phyloP scores from a whole-genome alignment of 2,797 vertebrate genomes.

The Thalassophryne amazonica region DNA sequence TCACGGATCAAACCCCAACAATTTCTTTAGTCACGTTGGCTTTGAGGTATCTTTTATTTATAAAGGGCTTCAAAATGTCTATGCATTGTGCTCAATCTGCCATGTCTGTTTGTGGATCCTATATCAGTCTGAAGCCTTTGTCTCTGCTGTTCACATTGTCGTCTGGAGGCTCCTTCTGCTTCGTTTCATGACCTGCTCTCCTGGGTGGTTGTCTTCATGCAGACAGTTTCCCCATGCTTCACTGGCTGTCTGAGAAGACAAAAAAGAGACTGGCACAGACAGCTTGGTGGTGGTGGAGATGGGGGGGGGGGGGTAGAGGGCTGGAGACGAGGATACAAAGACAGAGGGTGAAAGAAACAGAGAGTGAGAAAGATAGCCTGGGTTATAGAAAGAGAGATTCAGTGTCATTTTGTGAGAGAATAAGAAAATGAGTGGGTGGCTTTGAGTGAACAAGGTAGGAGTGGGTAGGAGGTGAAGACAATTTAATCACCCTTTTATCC shows the following conservation, averaged over 20 bases:
- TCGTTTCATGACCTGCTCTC: conserved; percentile 9
- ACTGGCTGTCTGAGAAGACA: conserved; percentile 38
- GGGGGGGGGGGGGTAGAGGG: neutral
- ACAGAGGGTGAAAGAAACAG: conserved; percentile 14
- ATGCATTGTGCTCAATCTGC: no score
- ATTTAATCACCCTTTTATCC: conserved; percentile 58
- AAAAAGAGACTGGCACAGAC: conserved; percentile 12
- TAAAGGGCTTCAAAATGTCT: no score
- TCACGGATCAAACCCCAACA: no score
- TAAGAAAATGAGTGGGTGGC: conserved; percentile 43
- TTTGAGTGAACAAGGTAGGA: conserved; percentile 22
- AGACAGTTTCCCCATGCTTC: conserved; percentile 42
- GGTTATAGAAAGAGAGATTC: neutral
- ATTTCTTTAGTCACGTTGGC: no score
- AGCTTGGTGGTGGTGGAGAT: neutral
- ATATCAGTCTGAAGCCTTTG: conserved; percentile 29
- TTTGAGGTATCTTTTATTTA: no score
- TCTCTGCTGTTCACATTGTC: conserved; percentile 22
- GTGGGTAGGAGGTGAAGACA: neutral
- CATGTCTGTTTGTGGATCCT: no score
- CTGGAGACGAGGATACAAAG: neutral
- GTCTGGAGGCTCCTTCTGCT: conserved; percentile 12
- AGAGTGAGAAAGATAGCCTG: conserved; percentile 3
- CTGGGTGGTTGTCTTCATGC: conserved; percentile 27
- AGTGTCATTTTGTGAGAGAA: conserved; percentile 14